These are phyloP conservation scores for Tetrao urogallus DNA, from an alignment of 2,113 vertebrate genomes.

Conservation along the genomic window DNA sequence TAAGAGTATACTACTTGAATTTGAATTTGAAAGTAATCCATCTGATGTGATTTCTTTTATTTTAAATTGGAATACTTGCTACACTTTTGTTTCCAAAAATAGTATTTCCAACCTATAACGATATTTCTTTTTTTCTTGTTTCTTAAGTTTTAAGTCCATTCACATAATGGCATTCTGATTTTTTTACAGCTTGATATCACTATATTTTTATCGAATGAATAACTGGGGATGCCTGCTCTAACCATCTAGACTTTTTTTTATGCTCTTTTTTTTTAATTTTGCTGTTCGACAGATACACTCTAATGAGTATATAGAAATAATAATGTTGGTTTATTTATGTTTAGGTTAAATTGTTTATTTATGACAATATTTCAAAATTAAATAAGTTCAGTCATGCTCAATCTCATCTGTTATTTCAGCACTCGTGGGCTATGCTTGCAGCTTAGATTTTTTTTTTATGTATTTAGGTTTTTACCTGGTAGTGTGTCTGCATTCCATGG, in stretches of 20 bases:
- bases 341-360: not conserved
- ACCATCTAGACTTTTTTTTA: not conserved
- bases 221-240: fast-evolving
- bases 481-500: not conserved
- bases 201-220: not conserved
- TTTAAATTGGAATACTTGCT: not conserved
- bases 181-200: not conserved
- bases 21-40: not conserved
- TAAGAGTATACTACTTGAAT: not conserved
- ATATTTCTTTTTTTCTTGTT: not conserved
- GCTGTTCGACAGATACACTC: not conserved
- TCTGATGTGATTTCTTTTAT: not conserved
- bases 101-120: not conserved
- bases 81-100: not conserved
- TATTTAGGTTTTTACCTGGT: not conserved
- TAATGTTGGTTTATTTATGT: not conserved
- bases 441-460: not conserved
- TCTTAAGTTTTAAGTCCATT: not conserved
- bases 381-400: not conserved
- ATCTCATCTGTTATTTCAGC: not conserved
- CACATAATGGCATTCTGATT: not conserved
- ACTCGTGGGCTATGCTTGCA: not conserved
- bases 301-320: not conserved
- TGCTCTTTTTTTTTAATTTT: not conserved
- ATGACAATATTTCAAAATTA: not conserved